Evolutionary conservation across 1,140 invertebrate genomes (phyloP).

Genomic region (Drosophila ficusphila): DNA sequence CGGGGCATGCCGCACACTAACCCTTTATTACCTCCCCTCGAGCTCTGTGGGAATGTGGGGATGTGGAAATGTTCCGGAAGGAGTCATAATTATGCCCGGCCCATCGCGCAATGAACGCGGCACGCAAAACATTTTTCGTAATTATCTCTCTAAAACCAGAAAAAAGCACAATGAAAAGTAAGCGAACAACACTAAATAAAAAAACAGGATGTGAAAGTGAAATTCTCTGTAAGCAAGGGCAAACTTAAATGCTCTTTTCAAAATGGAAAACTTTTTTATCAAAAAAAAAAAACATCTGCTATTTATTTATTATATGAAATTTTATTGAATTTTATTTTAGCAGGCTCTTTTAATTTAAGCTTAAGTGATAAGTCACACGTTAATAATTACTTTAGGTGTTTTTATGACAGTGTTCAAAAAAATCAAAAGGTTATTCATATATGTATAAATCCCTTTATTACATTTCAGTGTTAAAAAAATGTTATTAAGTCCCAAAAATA

Average conservation of each 20-base stretch:
- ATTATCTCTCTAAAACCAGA: slow-evolving; percentile 74
- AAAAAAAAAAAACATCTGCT: too few relatives aligned
- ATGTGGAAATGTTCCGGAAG: slow-evolving; percentile 25
- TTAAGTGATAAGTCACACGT: too few relatives aligned
- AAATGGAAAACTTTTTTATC: too few relatives aligned
- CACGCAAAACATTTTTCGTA: slow-evolving; percentile 78
- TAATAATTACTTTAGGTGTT: too few relatives aligned
- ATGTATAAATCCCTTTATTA: too few relatives aligned
- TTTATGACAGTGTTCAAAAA: too few relatives aligned
- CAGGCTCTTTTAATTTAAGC: too few relatives aligned
- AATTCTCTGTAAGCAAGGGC: neutral
- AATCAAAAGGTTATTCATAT: too few relatives aligned
- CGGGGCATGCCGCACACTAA: slow-evolving; percentile 12
- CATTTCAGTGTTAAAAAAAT: too few relatives aligned
- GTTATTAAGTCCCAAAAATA: too few relatives aligned
- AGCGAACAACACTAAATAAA: slow-evolving; percentile 35
- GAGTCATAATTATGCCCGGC: slow-evolving; percentile 69
- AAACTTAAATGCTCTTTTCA: slow-evolving; percentile 1
- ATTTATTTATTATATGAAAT: too few relatives aligned
- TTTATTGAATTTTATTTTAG: too few relatives aligned
- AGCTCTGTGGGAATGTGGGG: neutral
- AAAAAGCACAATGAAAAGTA: slow-evolving; percentile 38
- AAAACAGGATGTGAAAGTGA: neutral
- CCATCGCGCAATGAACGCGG: slow-evolving; percentile 54
- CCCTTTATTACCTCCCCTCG: slow-evolving; percentile 4